Base-by-base conservation (phyloP, 2,113 vertebrate genomes). In the Asarcornis scutulata region DNA sequence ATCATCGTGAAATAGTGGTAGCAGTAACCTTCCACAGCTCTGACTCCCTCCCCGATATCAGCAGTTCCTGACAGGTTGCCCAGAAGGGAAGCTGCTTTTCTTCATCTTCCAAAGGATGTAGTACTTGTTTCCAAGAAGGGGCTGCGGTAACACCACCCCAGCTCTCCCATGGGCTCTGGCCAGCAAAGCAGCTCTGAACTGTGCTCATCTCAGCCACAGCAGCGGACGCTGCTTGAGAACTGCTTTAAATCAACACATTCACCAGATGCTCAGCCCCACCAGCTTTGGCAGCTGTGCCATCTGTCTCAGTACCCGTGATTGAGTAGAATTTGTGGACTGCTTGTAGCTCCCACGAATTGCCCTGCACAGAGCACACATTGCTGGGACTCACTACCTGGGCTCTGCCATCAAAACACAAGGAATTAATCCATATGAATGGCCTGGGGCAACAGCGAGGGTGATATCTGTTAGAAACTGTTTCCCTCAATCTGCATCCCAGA, bases 241-340 rank as follows among this genome's bases (percentile, higher is more conserved):
- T 83, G 74, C 92, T 84, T 93, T 91, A 94, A 93, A 93, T 94
- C 93, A 94, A 81, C 31, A 23, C 14, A 44, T 72, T 64, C 32
- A 60, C 83, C 95, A 93, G 88, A 73, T 90, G 85, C 48, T 88
- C 4, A 0, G 82, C 32, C 60, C 44, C 0, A 1, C 64, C 68
- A 75, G 60, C 55, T 83, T 62, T 80, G 94, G 93, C 92, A 94
- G 90, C 92, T 72, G 93, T 78, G 63, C 91, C 94, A 90, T 91
- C 87, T 91, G 82, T 80, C 72, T 86, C 85, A 52, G 56, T 29
- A 18, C 34, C 60, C 0, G 0, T 94, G 93, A 95, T 91, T 86
- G 34, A 93, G 55, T 46, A 77, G 88, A 46, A 21, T 82, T 73
- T 48, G 53, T 92, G 81, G 53, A 55, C 53, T 90, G 80, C 66